Percentiles rank a stretch among this genome's conserved stretches.
Conservation (phyloP, 1,140 invertebrate species). For the Brachionus koreanus region DNA sequence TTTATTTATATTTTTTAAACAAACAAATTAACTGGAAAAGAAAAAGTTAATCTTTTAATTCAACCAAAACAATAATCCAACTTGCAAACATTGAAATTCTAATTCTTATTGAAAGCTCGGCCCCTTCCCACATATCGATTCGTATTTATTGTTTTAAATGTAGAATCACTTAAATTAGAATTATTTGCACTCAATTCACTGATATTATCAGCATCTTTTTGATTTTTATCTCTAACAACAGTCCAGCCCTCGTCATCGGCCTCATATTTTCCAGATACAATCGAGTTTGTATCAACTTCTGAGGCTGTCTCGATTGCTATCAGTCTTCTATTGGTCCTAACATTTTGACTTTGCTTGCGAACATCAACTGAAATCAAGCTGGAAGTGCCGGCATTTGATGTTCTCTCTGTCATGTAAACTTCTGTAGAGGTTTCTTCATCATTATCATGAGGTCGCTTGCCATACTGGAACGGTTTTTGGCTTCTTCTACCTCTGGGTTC, state of each 20-base stretch:
- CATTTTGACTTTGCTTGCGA: background rate
- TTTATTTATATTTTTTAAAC: background rate
- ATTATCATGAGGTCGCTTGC: background rate
- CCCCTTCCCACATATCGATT: conserved; percentile 15
- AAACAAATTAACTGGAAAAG: background rate
- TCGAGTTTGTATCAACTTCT: background rate
- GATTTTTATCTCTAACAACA: background rate
- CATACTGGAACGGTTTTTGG: background rate
- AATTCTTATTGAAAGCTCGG: background rate
- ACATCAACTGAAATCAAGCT: background rate
- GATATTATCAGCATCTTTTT: background rate
- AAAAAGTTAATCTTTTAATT: background rate
- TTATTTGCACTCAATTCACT: background rate
- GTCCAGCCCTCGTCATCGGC: background rate
- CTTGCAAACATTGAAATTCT: background rate
- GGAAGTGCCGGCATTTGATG: background rate
- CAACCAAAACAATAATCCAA: too few relatives aligned
- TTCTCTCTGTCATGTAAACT: background rate
- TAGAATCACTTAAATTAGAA: background rate
- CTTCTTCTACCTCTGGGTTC: background rate
- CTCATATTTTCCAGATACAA: background rate
- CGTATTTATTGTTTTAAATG: background rate
- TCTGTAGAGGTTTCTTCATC: background rate
- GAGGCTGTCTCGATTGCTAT: background rate
- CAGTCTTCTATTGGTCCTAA: background rate